These are phyloP conservation scores for Coptotermes formosanus DNA, from an alignment of 1,140 invertebrate species.

Conservation along the genomic window DNA sequence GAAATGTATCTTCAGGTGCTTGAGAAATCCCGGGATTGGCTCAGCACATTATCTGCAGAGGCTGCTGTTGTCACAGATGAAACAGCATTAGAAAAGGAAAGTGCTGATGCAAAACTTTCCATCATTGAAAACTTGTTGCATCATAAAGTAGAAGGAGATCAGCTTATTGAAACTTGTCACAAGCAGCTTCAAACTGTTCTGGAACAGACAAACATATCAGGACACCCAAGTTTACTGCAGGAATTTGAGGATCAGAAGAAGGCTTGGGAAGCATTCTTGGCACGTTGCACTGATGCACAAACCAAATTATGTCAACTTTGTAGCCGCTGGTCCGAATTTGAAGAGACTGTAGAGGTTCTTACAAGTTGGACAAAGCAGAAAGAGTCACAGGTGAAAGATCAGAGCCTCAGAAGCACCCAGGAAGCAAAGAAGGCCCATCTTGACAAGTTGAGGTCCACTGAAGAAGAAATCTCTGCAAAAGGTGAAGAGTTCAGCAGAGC, in stretches of 20 bases:
- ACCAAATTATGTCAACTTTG: conserved; percentile 68
- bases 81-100: conserved; percentile 67
- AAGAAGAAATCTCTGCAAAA: conserved; percentile 71
- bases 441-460: conserved; percentile 71
- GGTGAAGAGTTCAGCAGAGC: conserved; percentile 68
- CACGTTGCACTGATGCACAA: conserved; percentile 65
- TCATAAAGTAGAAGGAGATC: conserved; percentile 70
- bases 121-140: conserved; percentile 74
- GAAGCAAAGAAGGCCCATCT: conserved; percentile 80
- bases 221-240: conserved; percentile 71
- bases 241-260: conserved; percentile 73
- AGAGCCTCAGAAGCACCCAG: conserved; percentile 81
- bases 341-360: conserved; percentile 70
- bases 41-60: conserved; percentile 69
- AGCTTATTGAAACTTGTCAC: conserved; percentile 68
- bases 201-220: conserved; percentile 73
- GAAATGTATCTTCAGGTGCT: conserved; percentile 78
- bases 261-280: conserved; percentile 75
- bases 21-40: conserved; percentile 70
- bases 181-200: conserved; percentile 69
- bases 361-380: conserved; percentile 81
- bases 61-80: conserved; percentile 65
- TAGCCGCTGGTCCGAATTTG: conserved; percentile 76
- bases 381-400: conserved; percentile 83
- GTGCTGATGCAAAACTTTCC: conserved; percentile 68